Evolutionary conservation across 2,888 invertebrate species (phyloP).

Genomic region (Ectemnius continuus): DNA sequence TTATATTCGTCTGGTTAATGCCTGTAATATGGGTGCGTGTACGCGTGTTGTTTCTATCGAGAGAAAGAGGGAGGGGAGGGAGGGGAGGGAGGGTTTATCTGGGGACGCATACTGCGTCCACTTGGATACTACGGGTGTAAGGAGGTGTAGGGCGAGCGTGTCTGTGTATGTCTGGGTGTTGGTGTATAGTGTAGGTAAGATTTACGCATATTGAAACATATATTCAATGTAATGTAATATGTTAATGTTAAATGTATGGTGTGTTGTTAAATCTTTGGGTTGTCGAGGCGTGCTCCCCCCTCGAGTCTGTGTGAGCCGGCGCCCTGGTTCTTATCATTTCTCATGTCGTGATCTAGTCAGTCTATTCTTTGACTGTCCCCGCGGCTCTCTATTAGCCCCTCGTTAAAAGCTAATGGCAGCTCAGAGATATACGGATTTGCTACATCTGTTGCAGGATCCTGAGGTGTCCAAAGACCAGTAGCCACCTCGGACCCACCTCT

Average conservation of each 20-base stretch:
- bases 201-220: constrained; percentile 1
- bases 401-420: constrained; percentile 72
- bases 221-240: not conserved
- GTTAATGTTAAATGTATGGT: constrained; percentile 4
- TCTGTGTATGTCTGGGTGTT: constrained; percentile 7
- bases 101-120: constrained; percentile 9
- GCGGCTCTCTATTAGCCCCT: constrained; percentile 32
- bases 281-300: no score
- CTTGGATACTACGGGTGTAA: constrained; percentile 10
- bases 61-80: no score
- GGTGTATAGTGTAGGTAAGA: constrained; percentile 9
- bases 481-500: not conserved
- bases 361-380: constrained; percentile 69
- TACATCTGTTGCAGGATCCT: constrained; percentile 37
- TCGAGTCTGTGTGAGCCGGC: constrained; percentile 32
- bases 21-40: constrained; percentile 23
- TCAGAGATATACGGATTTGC: constrained; percentile 58
- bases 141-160: constrained; percentile 11
- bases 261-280: not conserved
- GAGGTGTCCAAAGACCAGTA: constrained; percentile 34
- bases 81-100: constrained; percentile 11
- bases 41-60: constrained; percentile 10
- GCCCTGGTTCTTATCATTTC: constrained; percentile 27
- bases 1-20: constrained; percentile 43
- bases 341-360: constrained; percentile 20